These are phyloP conservation scores for Heliconius congener DNA, from an alignment of 1,140 invertebrate species.

Conservation along the genomic window DNA sequence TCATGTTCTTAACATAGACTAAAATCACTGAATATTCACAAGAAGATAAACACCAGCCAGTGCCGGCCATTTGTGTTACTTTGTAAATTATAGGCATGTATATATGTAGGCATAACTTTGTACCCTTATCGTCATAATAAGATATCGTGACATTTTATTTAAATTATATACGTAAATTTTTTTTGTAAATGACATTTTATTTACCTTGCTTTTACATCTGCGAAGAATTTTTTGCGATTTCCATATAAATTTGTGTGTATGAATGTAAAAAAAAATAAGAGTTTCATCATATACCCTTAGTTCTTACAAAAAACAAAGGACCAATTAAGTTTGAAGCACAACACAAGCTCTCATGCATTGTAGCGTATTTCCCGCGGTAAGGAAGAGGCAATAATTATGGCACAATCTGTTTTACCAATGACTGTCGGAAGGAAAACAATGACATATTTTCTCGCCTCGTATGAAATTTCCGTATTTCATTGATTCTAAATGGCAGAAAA, in stretches of 20 bases:
- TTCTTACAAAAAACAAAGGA: conserved; percentile 4
- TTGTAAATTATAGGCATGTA: neutral
- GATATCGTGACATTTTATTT: no score
- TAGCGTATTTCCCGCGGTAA: conserved; percentile 32
- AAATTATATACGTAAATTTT: no score
- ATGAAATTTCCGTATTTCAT: conserved; percentile 28
- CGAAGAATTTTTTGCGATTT: neutral
- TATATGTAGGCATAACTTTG: neutral
- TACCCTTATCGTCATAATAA: neutral
- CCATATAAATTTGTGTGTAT: neutral
- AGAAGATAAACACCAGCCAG: neutral
- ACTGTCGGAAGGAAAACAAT: conserved; percentile 34
- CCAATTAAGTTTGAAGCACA: conserved; percentile 12
- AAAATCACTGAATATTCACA: neutral
- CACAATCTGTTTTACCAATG: conserved; percentile 32
- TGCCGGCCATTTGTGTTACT: neutral
- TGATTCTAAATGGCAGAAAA: neutral
- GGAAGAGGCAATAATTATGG: conserved; percentile 28
- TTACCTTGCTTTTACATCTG: no score
- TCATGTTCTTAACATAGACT: neutral
- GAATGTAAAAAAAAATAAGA: neutral
- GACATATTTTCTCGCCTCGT: conserved; percentile 32
- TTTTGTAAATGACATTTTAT: no score
- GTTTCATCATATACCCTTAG: neutral
- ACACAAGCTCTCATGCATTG: conserved; percentile 13